These are phyloP conservation scores for Trichonephila clavipes DNA, from an alignment of 1,140 invertebrate species.

Conservation along the genomic window DNA sequence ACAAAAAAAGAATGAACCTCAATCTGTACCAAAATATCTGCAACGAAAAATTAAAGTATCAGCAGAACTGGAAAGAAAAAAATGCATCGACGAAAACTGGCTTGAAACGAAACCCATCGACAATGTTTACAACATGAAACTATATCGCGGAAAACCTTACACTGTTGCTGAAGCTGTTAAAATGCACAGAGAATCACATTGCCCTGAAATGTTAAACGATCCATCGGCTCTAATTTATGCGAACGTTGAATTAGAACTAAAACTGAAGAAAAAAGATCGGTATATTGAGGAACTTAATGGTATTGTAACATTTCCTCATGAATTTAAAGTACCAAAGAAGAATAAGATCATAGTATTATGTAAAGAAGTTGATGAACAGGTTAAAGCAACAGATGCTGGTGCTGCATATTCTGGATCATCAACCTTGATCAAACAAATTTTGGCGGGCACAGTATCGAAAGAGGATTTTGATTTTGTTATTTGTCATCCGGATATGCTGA, in stretches of 20 bases:
- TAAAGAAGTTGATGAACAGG: conserved; percentile 77
- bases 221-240: conserved; percentile 86
- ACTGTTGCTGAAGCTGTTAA: conserved; percentile 87
- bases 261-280: conserved; percentile 82
- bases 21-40: conserved; percentile 55
- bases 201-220: conserved; percentile 88
- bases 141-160: conserved; percentile 81
- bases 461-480: conserved; percentile 88
- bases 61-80: conserved; percentile 19
- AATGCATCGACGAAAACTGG: conserved; percentile 71
- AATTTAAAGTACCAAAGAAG: conserved; percentile 58
- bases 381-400: conserved; percentile 76
- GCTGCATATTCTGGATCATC: conserved; percentile 73
- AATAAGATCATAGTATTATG: conserved; percentile 76
- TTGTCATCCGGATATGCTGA: conserved; percentile 88
- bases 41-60: conserved; percentile 46
- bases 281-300: conserved; percentile 75
- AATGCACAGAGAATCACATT: conserved; percentile 87
- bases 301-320: conserved; percentile 74
- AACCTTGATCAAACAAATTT: conserved; percentile 77
- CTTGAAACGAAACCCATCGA: conserved; percentile 82
- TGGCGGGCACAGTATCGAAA: conserved; percentile 86
- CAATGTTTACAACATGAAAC: conserved; percentile 84
- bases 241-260: conserved; percentile 88
- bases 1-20: conserved; percentile 27